Evolutionary conservation across 2,113 vertebrate species (phyloP).

Genomic region (Nothocercus nigrocapillus): DNA sequence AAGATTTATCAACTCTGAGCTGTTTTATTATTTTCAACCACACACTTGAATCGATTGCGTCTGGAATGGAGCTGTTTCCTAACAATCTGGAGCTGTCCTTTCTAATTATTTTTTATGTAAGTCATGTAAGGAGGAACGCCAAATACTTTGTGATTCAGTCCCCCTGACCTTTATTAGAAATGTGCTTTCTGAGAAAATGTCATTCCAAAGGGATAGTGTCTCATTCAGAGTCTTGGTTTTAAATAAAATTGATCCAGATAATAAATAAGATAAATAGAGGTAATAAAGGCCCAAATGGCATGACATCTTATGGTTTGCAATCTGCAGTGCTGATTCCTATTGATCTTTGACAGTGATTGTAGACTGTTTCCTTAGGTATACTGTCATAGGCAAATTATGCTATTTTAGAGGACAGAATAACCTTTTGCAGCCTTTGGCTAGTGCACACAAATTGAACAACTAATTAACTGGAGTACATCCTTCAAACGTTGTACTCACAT

Average conservation of each 20-base stretch:
- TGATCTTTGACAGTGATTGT: not conserved
- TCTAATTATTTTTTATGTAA: not conserved
- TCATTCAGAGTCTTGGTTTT: not conserved
- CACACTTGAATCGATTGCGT: not conserved
- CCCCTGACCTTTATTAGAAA: not conserved
- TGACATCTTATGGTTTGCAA: not conserved
- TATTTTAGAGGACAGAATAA: conserved; percentile 11
- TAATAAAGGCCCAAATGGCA: not conserved
- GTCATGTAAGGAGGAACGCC: not conserved
- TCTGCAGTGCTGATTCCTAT: not conserved
- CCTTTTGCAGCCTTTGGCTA: not conserved
- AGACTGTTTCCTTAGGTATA: not conserved
- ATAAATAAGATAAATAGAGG: conserved; percentile 21
- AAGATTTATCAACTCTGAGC: not conserved
- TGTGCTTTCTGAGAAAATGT: not conserved
- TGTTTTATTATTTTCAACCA: not conserved
- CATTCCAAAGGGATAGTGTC: not conserved
- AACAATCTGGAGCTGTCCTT: not conserved
- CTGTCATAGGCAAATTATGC: conserved; percentile 7
- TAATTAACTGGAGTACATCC: not conserved
- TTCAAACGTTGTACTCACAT: not conserved
- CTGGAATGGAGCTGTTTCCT: not conserved
- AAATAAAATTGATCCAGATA: conserved; percentile 40
- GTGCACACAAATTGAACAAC: not conserved
- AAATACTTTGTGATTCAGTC: not conserved